A percentile compares a stretch with the other conserved stretches of the same genome.
phyloP scores from a whole-genome alignment of 2,113 vertebrate species.

The Prolemur simus region DNA sequence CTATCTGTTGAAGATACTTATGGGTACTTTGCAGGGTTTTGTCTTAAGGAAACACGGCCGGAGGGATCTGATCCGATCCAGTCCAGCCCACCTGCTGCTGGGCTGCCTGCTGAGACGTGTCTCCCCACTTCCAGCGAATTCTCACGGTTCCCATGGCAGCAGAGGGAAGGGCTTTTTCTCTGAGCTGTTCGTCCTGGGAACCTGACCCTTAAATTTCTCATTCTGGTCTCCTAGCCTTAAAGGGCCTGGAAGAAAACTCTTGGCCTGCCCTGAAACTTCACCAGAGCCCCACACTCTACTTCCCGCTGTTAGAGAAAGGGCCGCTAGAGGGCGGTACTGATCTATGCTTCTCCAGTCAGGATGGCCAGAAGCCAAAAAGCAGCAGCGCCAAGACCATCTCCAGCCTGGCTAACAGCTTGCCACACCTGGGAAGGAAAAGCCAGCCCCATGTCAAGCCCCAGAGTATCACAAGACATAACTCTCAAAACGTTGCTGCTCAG shows the following conservation, averaged over 20 bases:
- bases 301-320: not conserved
- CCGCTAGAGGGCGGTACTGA: conserved; percentile 55
- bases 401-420: accelerated
- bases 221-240: no score
- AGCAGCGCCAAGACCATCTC: accelerated
- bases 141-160: no score
- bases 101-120: not conserved
- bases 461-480: not conserved
- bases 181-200: not conserved
- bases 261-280: not conserved
- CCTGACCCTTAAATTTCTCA: not conserved
- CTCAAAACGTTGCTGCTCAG: no score
- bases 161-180: not conserved
- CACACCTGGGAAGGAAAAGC: not conserved
- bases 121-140: not conserved
- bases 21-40: no score
- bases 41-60: not conserved
- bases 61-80: not conserved
- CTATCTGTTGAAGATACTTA: no score
- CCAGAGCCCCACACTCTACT: accelerated
- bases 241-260: not conserved
- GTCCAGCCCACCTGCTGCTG: accelerated
- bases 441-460: not conserved
- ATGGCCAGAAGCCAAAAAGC: accelerated
- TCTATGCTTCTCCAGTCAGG: not conserved